Evolutionary conservation across 92 coral and sea anemone genomes (phyloP).

Genomic region (Porites divaricata): DNA sequence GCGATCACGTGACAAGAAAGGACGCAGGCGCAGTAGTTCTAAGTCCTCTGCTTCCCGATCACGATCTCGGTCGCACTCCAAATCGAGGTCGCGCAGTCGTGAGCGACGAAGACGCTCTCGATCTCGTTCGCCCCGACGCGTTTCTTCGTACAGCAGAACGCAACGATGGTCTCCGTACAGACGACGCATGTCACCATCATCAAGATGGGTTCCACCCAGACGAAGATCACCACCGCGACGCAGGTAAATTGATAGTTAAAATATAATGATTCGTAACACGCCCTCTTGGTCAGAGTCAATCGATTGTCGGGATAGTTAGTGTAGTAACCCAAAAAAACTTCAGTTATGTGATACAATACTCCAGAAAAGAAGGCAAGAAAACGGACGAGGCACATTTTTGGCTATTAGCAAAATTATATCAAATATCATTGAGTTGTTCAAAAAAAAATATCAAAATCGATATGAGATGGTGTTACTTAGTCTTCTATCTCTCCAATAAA

Average conservation of each 20-base stretch:
- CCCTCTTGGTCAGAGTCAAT: slow-evolving; percentile 7
- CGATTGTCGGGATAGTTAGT: background rate
- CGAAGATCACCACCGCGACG: slow-evolving; percentile 85
- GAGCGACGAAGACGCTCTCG: slow-evolving; percentile 75
- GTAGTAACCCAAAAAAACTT: too few relatives aligned
- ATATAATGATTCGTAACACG: too few relatives aligned
- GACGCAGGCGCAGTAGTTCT: slow-evolving; percentile 67
- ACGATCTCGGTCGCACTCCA: slow-evolving; percentile 69
- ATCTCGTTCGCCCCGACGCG: slow-evolving; percentile 87
- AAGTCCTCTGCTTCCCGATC: slow-evolving; percentile 71
- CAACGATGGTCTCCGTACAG: slow-evolving; percentile 60
- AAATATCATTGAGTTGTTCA: too few relatives aligned
- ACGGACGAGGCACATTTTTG: too few relatives aligned
- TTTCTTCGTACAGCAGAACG: slow-evolving; percentile 52
- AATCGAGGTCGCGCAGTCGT: slow-evolving; percentile 71
- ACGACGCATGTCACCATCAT: slow-evolving; percentile 79
- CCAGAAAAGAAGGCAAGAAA: too few relatives aligned
- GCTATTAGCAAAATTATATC: too few relatives aligned
- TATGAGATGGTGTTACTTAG: too few relatives aligned
- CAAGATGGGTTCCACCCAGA: slow-evolving; percentile 81
- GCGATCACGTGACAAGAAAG: slow-evolving; percentile 50
- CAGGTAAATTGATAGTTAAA: slow-evolving; percentile 38
- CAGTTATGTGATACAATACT: too few relatives aligned
- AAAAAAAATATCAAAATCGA: too few relatives aligned
- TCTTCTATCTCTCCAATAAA: too few relatives aligned